phyloP scores from a whole-genome alignment of 2,888 invertebrate species.

The Mechanitis mazaeus region DNA sequence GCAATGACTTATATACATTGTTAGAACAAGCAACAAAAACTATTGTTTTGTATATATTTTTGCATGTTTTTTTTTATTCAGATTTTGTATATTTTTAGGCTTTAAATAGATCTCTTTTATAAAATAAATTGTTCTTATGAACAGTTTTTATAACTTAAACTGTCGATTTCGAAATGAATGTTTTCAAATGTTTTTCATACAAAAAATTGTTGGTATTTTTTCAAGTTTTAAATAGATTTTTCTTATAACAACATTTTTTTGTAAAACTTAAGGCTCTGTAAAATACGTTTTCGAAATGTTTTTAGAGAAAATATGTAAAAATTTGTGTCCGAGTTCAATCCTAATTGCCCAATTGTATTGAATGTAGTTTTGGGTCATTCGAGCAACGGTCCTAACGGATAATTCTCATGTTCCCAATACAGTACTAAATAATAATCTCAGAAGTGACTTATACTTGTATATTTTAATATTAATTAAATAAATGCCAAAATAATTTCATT shows the following conservation, averaged over 20 bases:
- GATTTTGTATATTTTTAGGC: background rate
- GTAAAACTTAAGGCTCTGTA: no score
- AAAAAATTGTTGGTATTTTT: no score
- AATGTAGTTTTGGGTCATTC: slow-evolving; percentile 7
- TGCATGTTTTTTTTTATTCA: background rate
- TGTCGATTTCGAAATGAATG: no score
- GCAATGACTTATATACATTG: slow-evolving; percentile 37
- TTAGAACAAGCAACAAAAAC: background rate
- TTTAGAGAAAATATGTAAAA: background rate
- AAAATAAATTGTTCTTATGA: background rate
- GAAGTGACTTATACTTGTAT: no score
- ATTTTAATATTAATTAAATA: no score
- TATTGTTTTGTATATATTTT: background rate
- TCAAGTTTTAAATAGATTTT: background rate
- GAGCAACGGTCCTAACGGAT: slow-evolving; percentile 3
- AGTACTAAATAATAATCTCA: background rate
- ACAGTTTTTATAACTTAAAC: no score
- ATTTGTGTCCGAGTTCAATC: slow-evolving; percentile 8
- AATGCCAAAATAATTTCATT: no score
- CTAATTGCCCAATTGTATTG: slow-evolving; percentile 10
- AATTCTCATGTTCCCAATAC: background rate
- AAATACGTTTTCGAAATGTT: background rate
- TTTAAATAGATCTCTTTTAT: background rate
- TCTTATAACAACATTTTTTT: background rate
- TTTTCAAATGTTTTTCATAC: no score